Evolutionary conservation across 2,113 vertebrate genomes (phyloP).

Genomic region (Mastomys coucha): DNA sequence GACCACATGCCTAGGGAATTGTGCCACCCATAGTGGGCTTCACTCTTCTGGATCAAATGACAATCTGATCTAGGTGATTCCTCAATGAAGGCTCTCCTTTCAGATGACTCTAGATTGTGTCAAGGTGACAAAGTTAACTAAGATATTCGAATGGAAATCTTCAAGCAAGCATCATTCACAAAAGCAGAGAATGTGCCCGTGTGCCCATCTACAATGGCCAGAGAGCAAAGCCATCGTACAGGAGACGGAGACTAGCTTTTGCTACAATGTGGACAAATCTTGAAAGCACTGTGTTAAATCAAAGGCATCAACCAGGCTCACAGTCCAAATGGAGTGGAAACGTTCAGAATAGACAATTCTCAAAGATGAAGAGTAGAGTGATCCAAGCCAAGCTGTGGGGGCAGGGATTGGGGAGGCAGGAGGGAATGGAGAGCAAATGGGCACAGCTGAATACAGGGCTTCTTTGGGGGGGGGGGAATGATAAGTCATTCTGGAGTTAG

Average conservation of each 20-base stretch:
- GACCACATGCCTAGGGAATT: neutral
- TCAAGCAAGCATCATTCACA: no score
- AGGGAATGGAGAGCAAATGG: no score
- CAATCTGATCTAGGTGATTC: neutral
- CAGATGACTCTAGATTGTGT: neutral
- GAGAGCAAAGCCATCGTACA: neutral
- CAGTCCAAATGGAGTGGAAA: neutral
- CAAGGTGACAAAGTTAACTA: neutral
- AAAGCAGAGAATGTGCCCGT: neutral
- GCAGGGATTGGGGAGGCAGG: neutral
- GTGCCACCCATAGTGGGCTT: neutral
- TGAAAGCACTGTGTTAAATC: neutral
- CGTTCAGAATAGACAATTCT: neutral
- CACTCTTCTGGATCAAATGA: neutral
- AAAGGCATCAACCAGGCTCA: neutral
- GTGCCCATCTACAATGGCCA: neutral
- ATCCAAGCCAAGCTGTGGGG: neutral
- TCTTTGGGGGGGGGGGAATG: neutral
- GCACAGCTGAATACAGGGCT: neutral
- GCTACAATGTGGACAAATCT: neutral
- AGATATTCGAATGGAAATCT: neutral
- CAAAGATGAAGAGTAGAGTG: neutral
- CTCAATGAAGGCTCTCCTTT: neutral
- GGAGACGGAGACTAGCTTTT: neutral
- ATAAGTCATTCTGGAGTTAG: neutral